Conservation (phyloP, 2,113 vertebrate species). For the Terrapene triunguis region DNA sequence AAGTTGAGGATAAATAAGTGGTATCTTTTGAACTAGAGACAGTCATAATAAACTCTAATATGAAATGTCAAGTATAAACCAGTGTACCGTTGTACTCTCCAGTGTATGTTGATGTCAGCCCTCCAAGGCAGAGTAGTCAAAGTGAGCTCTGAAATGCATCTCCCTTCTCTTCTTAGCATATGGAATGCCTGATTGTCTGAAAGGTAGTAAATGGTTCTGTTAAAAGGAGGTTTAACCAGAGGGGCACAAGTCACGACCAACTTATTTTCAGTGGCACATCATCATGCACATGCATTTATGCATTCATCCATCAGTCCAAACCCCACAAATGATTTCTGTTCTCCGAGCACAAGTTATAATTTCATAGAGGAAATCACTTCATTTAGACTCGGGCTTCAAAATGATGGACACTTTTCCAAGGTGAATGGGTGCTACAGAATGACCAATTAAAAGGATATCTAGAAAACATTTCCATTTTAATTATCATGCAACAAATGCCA, state of each 20-base stretch:
- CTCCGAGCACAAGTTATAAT: background rate
- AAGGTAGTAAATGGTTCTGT: slow-evolving; percentile 25
- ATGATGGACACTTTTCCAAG: background rate
- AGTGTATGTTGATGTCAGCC: background rate
- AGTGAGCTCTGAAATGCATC: slow-evolving; percentile 41
- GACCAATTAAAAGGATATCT: background rate
- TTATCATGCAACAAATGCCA: background rate
- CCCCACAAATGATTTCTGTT: background rate
- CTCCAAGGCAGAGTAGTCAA: slow-evolving; percentile 12
- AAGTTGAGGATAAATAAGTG: slow-evolving; percentile 29
- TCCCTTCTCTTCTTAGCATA: slow-evolving; percentile 49
- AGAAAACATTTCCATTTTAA: background rate
- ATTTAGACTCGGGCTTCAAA: background rate
- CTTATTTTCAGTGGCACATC: background rate
- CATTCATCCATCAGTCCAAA: background rate
- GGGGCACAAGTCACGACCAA: background rate
- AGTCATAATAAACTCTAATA: slow-evolving; percentile 20
- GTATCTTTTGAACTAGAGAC: slow-evolving; percentile 15
- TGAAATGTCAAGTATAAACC: slow-evolving; percentile 25
- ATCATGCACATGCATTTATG: background rate
- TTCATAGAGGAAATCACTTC: background rate
- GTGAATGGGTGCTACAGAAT: background rate
- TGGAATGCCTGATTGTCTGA: slow-evolving; percentile 43
- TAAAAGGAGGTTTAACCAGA: slow-evolving; percentile 39
- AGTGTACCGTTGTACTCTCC: background rate